These are phyloP conservation scores for Yoshiicerus persimilis DNA, from an alignment of 1,140 invertebrate species.

Conservation along the genomic window DNA sequence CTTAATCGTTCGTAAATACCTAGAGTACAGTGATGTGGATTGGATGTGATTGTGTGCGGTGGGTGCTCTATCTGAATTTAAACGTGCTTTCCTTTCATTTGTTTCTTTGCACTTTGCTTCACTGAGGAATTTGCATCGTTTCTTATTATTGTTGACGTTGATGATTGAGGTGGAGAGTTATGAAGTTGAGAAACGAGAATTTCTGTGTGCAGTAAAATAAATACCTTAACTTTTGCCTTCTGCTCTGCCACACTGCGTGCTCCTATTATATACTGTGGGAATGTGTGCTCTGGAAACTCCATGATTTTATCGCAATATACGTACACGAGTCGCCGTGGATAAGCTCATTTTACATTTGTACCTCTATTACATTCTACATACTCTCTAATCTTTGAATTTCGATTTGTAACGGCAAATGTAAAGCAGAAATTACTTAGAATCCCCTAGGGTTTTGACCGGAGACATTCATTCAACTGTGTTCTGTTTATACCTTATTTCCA, in stretches of 20 bases:
- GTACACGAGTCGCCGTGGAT: neutral
- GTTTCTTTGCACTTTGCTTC: neutral
- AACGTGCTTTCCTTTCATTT: neutral
- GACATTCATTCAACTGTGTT: neutral
- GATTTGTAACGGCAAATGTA: neutral
- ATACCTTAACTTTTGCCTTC: neutral
- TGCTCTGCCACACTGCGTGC: neutral
- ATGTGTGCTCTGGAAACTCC: neutral
- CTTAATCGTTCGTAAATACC: neutral
- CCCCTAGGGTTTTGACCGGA: constrained; percentile 4
- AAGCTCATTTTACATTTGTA: neutral
- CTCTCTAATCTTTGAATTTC: neutral
- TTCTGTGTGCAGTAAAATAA: neutral
- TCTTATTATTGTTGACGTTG: constrained; percentile 14
- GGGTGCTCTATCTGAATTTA: neutral
- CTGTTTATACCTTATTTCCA: neutral
- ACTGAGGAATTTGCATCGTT: neutral
- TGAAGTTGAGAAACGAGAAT: neutral
- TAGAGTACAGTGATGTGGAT: neutral
- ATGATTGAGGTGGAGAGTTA: neutral
- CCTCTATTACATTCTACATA: neutral
- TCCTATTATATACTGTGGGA: neutral
- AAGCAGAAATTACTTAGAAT: neutral
- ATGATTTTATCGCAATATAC: neutral
- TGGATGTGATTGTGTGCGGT: neutral